Evolutionary conservation across 2,888 invertebrate species (phyloP), one percentile per base, ranked within the genome.

Genomic region (Vanessa cardui): DNA sequence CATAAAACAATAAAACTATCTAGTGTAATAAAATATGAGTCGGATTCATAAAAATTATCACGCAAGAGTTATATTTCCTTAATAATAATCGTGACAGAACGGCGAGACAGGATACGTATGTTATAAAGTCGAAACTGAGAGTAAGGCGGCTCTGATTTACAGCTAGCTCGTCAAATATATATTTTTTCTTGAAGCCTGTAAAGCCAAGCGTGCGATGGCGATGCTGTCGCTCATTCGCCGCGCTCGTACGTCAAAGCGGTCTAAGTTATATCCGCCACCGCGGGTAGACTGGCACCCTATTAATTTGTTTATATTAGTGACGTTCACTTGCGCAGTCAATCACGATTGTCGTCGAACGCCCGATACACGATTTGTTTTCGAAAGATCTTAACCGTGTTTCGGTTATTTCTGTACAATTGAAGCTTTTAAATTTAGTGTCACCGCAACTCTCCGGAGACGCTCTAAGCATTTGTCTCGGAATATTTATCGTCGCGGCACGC

Each of bases 381-480:
- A 90, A 90, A 92, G 92, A 90, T 92, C 90, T 88, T 89, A 91
- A 90, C 91, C 90, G 88, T 91, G 91, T 91, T 90, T 86, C 85
- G 86, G 90, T 91, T 92, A 92, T 92, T 92, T 90, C 89, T 88
- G 92, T 92, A 89, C 92, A 90, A 91, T 92, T 88, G 91, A 89
- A 86, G 91, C 91, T 90, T 90, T 91, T 90, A 92, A 91, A 92
- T 92, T 88, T 89, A 92, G 91, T 92, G 92, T 90, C 91, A 88
- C 90, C 90, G 90, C 90, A 87, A 83, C 88, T 90, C 92, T 86
- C 89, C 77, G 83, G 90, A 89, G 92, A 90, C 89, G 89, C 83
- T 86, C 85, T 82, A 84, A 89, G 87, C 91, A 92, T 92, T 92
- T 91, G 92, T 92, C 92, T 90, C 82, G 83, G 89, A 86, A 90